phyloP scores from a whole-genome alignment of 2,113 vertebrate species.

The Podocnemis expansa region DNA sequence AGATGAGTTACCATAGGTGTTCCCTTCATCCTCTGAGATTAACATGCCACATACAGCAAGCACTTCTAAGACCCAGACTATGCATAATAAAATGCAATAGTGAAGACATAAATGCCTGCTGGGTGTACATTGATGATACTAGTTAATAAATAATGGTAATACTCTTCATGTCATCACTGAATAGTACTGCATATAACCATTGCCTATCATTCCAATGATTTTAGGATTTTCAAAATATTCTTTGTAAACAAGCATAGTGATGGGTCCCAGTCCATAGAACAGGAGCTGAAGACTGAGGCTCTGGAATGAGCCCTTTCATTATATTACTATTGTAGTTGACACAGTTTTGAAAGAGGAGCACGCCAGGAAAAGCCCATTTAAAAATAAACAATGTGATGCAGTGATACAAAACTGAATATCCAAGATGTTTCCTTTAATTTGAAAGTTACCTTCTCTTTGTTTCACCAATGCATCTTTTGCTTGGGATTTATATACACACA shows the following conservation, averaged over 20 bases:
- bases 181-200: fast-evolving
- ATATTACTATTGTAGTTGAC: fast-evolving
- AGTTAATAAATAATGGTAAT: fast-evolving
- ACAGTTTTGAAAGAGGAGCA: fast-evolving
- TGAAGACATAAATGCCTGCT: too few species aligned
- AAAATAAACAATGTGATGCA: neutral
- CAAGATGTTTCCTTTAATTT: neutral
- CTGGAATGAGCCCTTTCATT: neutral
- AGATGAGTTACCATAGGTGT: neutral
- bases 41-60: neutral
- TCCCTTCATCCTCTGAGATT: neutral
- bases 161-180: neutral
- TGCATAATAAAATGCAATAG: fast-evolving
- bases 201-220: neutral
- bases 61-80: neutral
- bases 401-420: neutral
- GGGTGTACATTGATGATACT: fast-evolving
- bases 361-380: neutral
- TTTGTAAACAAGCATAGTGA: neutral
- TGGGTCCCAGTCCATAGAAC: neutral
- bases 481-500: neutral
- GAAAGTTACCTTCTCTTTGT: neutral
- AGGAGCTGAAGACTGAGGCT: fast-evolving
- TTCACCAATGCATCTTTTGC: neutral
- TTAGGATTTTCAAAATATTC: neutral